These are phyloP conservation scores for Actinia equina DNA, from an alignment of 64 coral and sea anemone genomes.

Conservation along the genomic window DNA sequence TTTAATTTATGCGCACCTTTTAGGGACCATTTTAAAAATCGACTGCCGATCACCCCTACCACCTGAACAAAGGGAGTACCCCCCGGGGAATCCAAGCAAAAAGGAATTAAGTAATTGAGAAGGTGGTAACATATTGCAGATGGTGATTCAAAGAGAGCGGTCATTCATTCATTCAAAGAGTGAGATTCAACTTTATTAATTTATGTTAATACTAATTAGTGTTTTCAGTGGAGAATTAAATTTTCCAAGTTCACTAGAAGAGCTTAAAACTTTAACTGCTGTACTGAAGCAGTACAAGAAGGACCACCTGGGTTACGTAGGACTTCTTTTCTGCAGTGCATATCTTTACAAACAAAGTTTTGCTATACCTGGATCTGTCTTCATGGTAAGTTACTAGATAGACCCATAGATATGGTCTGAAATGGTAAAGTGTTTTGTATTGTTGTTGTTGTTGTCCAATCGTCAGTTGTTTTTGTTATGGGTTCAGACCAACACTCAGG, in stretches of 20 bases:
- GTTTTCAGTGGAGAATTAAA: slow-evolving; percentile 49
- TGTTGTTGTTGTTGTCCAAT: too few relatives aligned
- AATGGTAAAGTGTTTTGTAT: neutral
- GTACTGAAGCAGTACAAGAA: slow-evolving; percentile 71
- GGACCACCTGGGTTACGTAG: slow-evolving; percentile 69
- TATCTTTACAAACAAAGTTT: slow-evolving; percentile 98
- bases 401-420: neutral
- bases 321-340: slow-evolving; percentile 89
- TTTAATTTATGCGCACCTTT: too few relatives aligned
- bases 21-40: too few relatives aligned
- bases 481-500: too few relatives aligned
- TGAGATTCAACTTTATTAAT: neutral
- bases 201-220: neutral
- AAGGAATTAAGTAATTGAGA: too few relatives aligned
- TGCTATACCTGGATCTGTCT: slow-evolving; percentile 95
- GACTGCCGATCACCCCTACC: too few relatives aligned
- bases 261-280: slow-evolving; percentile 67
- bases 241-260: slow-evolving; percentile 90
- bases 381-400: slow-evolving; percentile 66
- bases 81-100: too few relatives aligned
- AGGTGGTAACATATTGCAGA: too few relatives aligned
- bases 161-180: too few relatives aligned
- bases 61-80: too few relatives aligned
- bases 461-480: too few relatives aligned
- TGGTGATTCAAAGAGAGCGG: too few relatives aligned